These are phyloP conservation scores for Hippocampus kuda DNA, from an alignment of 2,797 vertebrate species.

Conservation along the genomic window DNA sequence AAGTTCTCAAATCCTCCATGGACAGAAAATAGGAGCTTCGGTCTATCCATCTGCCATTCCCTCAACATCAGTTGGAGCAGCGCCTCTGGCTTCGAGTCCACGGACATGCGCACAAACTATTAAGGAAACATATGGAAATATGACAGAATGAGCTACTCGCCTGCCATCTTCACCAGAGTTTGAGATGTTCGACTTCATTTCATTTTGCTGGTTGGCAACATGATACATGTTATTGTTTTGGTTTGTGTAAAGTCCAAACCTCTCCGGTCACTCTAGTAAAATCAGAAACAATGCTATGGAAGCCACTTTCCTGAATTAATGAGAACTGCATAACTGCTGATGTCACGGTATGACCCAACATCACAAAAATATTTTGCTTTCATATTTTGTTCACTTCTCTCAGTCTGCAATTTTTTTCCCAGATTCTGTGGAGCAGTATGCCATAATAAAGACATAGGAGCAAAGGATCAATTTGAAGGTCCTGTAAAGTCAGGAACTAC, in stretches of 20 bases:
- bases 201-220: not conserved
- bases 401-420: no score
- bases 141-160: not conserved
- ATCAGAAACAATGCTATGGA: not conserved
- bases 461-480: not conserved
- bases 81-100: constrained; percentile 77
- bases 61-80: constrained; percentile 83
- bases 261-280: not conserved
- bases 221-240: not conserved
- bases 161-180: not conserved
- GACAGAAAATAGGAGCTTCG: constrained; percentile 86
- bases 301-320: not conserved
- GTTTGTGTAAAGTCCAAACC: not conserved
- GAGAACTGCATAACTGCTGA: not conserved
- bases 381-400: no score
- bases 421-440: not conserved
- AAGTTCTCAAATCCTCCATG: constrained; percentile 90
- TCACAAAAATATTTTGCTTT: no score
- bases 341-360: not conserved
- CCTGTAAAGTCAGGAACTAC: not conserved
- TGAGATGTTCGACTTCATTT: not conserved
- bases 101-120: constrained; percentile 86
- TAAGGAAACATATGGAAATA: constrained; percentile 21
- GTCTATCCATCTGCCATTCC: constrained; percentile 94
- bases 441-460: not conserved